Conservation (phyloP, 2,888 invertebrate species). For the Heliconius cydno region DNA sequence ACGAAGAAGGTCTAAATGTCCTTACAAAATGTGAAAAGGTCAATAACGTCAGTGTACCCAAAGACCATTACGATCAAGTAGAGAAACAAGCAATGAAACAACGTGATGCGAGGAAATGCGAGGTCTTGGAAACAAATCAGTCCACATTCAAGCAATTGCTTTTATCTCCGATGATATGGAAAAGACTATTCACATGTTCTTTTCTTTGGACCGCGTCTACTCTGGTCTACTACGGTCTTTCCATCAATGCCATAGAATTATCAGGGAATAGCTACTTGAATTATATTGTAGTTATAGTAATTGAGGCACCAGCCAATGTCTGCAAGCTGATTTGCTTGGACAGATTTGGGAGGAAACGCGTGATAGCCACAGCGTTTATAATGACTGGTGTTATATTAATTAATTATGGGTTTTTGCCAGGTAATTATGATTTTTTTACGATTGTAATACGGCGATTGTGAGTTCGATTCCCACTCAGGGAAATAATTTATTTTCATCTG, state of each 20-base stretch:
- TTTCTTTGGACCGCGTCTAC: slow-evolving; percentile 91
- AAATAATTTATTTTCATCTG: neutral
- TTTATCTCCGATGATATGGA: slow-evolving; percentile 80
- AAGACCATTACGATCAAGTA: slow-evolving; percentile 75
- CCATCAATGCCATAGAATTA: slow-evolving; percentile 89
- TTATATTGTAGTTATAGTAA: slow-evolving; percentile 85
- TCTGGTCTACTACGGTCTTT: slow-evolving; percentile 91
- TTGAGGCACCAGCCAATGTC: slow-evolving; percentile 90
- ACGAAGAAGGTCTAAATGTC: slow-evolving; percentile 86
- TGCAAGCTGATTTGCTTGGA: slow-evolving; percentile 86
- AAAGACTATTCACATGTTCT: slow-evolving; percentile 86
- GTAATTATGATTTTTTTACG: slow-evolving; percentile 59
- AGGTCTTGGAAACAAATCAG: slow-evolving; percentile 64
- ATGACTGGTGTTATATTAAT: slow-evolving; percentile 86
- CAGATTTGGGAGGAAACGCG: slow-evolving; percentile 85
- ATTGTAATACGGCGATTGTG: neutral
- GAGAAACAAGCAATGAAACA: slow-evolving; percentile 75
- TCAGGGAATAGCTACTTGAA: slow-evolving; percentile 90
- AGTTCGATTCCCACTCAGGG: neutral
- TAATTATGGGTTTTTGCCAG: slow-evolving; percentile 85
- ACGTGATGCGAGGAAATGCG: slow-evolving; percentile 70
- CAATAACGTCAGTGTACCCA: slow-evolving; percentile 81
- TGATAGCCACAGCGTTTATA: slow-evolving; percentile 85
- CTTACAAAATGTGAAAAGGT: slow-evolving; percentile 84
- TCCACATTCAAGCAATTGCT: slow-evolving; percentile 72